Evolutionary conservation across 2,797 vertebrate species (phyloP).

Genomic region (Molossus molossus): DNA sequence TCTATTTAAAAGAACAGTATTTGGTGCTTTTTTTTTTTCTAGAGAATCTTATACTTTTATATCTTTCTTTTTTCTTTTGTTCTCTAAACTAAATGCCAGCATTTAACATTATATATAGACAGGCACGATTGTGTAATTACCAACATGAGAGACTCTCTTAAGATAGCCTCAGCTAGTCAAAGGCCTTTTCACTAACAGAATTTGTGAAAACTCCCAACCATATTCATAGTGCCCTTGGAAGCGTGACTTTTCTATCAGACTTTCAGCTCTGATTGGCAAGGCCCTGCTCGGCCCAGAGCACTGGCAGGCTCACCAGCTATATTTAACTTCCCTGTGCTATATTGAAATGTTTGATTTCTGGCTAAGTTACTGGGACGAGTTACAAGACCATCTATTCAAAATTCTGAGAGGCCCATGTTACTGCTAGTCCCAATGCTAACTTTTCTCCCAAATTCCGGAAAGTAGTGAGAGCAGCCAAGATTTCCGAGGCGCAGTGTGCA

Average conservation of each 20-base stretch:
- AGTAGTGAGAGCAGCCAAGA: too few relatives aligned
- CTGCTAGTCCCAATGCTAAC: background rate
- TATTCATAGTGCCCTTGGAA: background rate
- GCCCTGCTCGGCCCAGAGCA: background rate
- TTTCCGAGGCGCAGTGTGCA: too few relatives aligned
- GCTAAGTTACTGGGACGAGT: background rate
- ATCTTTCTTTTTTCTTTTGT: background rate
- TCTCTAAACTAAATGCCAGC: background rate
- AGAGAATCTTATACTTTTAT: background rate
- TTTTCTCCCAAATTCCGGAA: background rate
- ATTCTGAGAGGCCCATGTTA: background rate
- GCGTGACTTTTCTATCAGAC: background rate
- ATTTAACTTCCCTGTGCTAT: background rate
- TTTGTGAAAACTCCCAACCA: background rate
- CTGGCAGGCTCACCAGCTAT: background rate
- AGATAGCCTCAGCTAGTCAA: background rate
- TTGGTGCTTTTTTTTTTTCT: background rate
- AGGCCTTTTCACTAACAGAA: background rate
- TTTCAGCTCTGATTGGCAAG: background rate
- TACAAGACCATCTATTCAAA: background rate
- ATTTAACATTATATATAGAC: background rate
- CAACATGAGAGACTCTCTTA: background rate
- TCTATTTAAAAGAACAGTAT: background rate
- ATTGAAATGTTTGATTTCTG: background rate
- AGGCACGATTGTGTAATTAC: background rate